Base-by-base conservation (phyloP, 2,797 vertebrate genomes). In the Parauchenoglanis ngamensis region DNA sequence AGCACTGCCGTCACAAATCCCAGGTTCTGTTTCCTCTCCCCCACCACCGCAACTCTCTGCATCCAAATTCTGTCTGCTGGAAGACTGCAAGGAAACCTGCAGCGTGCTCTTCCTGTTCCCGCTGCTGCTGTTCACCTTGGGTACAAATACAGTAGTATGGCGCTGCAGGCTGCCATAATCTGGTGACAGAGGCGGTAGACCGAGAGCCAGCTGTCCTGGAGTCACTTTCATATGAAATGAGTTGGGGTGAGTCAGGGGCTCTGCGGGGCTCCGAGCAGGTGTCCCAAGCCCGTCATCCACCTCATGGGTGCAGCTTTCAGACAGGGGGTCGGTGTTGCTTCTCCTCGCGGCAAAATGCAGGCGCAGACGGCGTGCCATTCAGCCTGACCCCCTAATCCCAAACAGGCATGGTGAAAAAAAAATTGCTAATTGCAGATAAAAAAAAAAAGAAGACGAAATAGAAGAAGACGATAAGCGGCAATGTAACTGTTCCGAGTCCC, bases 331-430 rank as follows among this genome's bases (percentile, higher is more conserved):
- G 11, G 97, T 98, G 94, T 96, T 97, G 93, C 97, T 99, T 96
- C 97, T 97, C 91, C 95, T 96, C 86, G 97, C 94, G 91, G 97
- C 97, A 92, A 99, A 98, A 94, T 97, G 97, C 95, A 98, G 93
- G 94, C 97, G 97, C 94, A 98, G 95, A 93, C 94, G 96, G 89
- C 95, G 95, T 93, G 97, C 97, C 98, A 99, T 99, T 94, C 95
- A 54, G 95, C 94, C 95, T 95, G 97, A 95, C 95, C 95, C 94
- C 95, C 95, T 96, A 96, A 87, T 94, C 95, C 95, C 28, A 54
- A 56, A 68, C 46, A 95, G 88, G 93, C 96, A 96, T 95, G 94
- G 94, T 94, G 92, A 94, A 93, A 88, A 93, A 40, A 88, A 84
- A 75, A 57, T 15, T 52, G 73, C 17, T 23, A 59, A 40, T 56